Base-by-base conservation (phyloP, 1,140 invertebrate genomes). In the Drosophila parabipectinata region DNA sequence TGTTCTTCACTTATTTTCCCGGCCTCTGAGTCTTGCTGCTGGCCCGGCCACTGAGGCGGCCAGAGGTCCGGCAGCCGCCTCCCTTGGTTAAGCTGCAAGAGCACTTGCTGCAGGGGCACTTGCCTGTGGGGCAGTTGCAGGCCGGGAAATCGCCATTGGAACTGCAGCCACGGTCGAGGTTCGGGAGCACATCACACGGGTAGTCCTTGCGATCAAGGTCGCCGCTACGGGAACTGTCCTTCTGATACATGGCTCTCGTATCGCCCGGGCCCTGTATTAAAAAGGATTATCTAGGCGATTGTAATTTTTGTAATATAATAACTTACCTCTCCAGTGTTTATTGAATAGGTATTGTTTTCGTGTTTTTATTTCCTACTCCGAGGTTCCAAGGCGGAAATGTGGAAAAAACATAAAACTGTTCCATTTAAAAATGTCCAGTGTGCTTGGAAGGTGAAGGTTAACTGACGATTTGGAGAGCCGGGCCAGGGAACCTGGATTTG, bases 391-490 rank as follows among this genome's bases (percentile, higher is more conserved):
- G 21, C 14, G 41, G 41, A 66, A 54, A 68, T 15, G 14, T 14
- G 14, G 28, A 28, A 30, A 50, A 69, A 57, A 69, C 18, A 26
- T 50, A 41, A 9, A 68, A 39, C 44, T 48, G 28, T 32, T 9
- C 47, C 59, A 45, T 53, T 56, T 32, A 26, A 1, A 26, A 6
- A 1, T 41, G n/a, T 69, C 26, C 57, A 18, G 8, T 50, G 4
- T 39, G 14, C 6, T 14, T 1, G 30, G 18, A 10, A 4, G n/a
- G 10, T 47, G 44, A 50, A 32, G 51, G 41, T 8, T 39, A 14
- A 57, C 63, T 69, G 44, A 26, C 1, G 1, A n/a, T 26, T 39
- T 7, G 26, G 12, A 14, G 8, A 14, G 48, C 21, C 4, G 14
- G 8, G 12, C 15, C 15, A 4, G 44, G 26, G 1, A 28, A 21